phyloP scores from a whole-genome alignment of 2,797 vertebrate species.

The Hoplostethus mediterraneus region DNA sequence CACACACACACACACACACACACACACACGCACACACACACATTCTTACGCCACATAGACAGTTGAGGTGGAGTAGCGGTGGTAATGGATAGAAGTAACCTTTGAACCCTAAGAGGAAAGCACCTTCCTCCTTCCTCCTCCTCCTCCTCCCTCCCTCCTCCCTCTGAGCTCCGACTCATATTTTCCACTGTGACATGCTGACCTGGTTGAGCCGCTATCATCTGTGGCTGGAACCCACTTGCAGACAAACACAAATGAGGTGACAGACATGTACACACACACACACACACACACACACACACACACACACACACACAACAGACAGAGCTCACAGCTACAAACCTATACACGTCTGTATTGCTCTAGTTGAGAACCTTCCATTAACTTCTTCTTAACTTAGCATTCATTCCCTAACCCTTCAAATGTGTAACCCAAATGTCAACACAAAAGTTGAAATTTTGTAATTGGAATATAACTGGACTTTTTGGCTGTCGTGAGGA shows the following conservation, averaged over 20 bases:
- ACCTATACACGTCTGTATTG: background rate
- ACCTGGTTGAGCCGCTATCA: constrained; percentile 56
- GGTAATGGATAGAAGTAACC: constrained; percentile 75
- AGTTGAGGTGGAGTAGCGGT: constrained; percentile 49
- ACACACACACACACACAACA: background rate
- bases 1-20: constrained; percentile 6
- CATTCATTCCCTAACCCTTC: too few species aligned
- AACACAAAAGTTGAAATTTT: too few species aligned
- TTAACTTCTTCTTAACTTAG: too few species aligned
- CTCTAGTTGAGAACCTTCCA: background rate
- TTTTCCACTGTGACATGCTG: constrained; percentile 70
- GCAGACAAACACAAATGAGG: constrained; percentile 6
- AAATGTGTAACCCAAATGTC: too few species aligned
- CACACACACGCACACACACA: constrained; percentile 6
- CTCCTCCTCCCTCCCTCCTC: constrained; percentile 41
- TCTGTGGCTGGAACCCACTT: constrained; percentile 44
- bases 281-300: constrained; percentile 12
- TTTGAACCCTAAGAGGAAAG: constrained; percentile 76
- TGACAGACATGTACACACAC: background rate
- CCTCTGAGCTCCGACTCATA: constrained; percentile 52
- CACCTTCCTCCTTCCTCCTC: constrained; percentile 52
- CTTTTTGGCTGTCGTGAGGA: background rate
- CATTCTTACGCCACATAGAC: constrained; percentile 31
- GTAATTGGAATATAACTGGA: too few species aligned
- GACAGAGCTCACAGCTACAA: background rate